phyloP scores from a whole-genome alignment of 37 sponge, comb jelly and placozoan genomes.

The Chondrilla cf. caribensis region DNA sequence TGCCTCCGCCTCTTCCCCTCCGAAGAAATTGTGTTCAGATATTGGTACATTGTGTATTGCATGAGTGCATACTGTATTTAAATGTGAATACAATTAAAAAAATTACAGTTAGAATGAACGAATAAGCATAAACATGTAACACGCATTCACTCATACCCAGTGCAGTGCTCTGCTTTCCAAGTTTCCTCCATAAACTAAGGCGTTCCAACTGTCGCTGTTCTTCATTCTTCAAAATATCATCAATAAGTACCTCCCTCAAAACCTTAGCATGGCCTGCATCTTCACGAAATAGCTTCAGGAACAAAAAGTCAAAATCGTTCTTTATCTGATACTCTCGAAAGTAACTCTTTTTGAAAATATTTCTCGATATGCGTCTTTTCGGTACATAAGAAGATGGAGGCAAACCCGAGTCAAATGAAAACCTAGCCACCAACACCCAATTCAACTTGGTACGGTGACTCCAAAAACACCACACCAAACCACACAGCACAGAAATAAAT shows the following conservation, averaged over 20 bases:
- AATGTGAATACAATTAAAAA: too few species aligned
- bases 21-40: too few species aligned
- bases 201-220: background rate
- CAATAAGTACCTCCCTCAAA: slow-evolving; percentile 16
- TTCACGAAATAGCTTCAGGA: background rate
- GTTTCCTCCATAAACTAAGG: too few species aligned
- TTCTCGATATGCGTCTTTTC: background rate
- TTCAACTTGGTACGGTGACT: slow-evolving; percentile 44
- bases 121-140: too few species aligned
- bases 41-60: too few species aligned
- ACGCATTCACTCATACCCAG: too few species aligned
- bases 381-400: slow-evolving; percentile 40
- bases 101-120: too few species aligned
- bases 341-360: background rate
- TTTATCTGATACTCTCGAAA: background rate
- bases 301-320: slow-evolving; percentile 1
- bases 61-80: too few species aligned
- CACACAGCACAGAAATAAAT: background rate
- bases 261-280: slow-evolving; percentile 19
- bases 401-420: slow-evolving; percentile 44
- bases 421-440: slow-evolving; percentile 28
- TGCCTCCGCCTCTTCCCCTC: too few species aligned
- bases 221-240: background rate
- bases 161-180: background rate
- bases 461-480: slow-evolving; percentile 46